Percentiles rank a stretch among this genome's conserved stretches.
Conservation (phyloP, 1,140 invertebrate species). For the Reticulitermes speratus region DNA sequence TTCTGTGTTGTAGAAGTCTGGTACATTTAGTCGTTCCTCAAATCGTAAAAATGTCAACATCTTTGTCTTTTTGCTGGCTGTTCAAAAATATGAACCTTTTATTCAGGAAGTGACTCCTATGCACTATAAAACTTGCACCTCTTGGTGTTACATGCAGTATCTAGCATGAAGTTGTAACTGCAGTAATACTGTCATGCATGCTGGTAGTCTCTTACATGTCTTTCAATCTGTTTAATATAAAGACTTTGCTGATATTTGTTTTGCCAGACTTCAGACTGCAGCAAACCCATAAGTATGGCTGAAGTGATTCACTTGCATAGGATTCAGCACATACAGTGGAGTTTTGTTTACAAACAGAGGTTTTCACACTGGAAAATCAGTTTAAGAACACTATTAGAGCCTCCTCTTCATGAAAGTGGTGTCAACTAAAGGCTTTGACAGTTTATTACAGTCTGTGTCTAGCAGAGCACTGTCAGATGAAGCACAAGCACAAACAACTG, state of each 20-base stretch:
- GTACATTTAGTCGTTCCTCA: background rate
- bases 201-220: background rate
- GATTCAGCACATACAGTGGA: background rate
- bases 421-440: background rate
- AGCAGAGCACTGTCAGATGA: background rate
- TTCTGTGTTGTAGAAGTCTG: too few relatives aligned
- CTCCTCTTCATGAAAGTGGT: background rate
- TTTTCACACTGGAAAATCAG: background rate
- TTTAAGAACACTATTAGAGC: background rate
- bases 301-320: background rate
- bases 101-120: background rate
- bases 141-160: background rate
- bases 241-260: background rate
- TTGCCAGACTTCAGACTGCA: background rate
- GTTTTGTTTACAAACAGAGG: background rate
- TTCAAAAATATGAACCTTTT: background rate
- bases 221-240: background rate
- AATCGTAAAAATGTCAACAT: background rate
- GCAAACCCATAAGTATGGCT: background rate
- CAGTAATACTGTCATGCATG: background rate
- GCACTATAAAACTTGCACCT: background rate
- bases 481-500: background rate
- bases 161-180: background rate
- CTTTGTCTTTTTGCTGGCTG: background rate
- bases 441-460: background rate